These are phyloP conservation scores for Achatina immaculata DNA, from an alignment of 1,140 invertebrate species.

Conservation along the genomic window DNA sequence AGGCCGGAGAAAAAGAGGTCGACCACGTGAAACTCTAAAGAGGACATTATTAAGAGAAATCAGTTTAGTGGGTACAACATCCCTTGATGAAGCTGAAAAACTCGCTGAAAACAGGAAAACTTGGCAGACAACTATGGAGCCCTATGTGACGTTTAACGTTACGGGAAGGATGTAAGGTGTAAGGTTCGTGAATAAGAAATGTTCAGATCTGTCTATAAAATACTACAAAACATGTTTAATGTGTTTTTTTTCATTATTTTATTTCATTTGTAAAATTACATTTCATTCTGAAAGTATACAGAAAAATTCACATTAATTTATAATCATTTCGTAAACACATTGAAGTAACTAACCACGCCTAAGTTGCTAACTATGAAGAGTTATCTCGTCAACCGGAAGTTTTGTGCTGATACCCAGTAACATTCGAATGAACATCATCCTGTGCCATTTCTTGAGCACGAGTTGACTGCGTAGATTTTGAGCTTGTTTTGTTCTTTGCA, in stretches of 20 bases:
- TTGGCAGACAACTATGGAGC: too few species aligned
- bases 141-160: too few species aligned
- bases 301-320: background rate
- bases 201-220: background rate
- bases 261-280: background rate
- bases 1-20: too few species aligned
- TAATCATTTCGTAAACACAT: background rate
- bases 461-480: background rate
- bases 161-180: too few species aligned
- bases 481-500: background rate
- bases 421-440: background rate
- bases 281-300: background rate
- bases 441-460: background rate
- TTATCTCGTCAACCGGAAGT: background rate
- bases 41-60: too few species aligned
- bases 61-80: too few species aligned
- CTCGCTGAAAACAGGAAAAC: too few species aligned
- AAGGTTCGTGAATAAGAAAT: background rate
- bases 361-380: slow-evolving; percentile 30
- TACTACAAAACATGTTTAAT: background rate
- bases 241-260: background rate
- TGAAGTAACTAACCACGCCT: slow-evolving; percentile 21
- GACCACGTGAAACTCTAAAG: too few species aligned
- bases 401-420: background rate
- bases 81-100: too few species aligned